A percentile compares a stretch with the other conserved stretches of the same genome.
phyloP scores from a whole-genome alignment of 2,797 vertebrate species.

The Enteromius radiatus region DNA sequence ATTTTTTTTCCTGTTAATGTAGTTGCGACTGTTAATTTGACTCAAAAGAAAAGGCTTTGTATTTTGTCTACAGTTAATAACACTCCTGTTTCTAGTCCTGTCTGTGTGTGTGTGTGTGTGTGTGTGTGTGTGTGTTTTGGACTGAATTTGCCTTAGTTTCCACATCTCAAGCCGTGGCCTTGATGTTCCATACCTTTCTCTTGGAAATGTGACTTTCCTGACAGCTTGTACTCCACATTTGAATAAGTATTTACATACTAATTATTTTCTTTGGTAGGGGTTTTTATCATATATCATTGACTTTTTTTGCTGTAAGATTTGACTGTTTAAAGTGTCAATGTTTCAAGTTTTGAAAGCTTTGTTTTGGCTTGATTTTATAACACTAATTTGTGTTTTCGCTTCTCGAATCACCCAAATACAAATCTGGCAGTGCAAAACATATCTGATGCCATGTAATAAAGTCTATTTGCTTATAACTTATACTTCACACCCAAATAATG shows the following conservation, averaged over 20 bases:
- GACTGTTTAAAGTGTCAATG: not conserved
- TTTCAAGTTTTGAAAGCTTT: not conserved
- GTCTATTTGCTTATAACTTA: slow-evolving; percentile 53
- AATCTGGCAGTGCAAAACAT: slow-evolving; percentile 54
- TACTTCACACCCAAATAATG: not conserved
- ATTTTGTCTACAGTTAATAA: not conserved
- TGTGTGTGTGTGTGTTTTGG: slow-evolving; percentile 11
- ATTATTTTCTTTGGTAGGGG: slow-evolving; percentile 20
- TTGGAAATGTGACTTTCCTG: slow-evolving; percentile 43
- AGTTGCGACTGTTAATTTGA: not conserved
- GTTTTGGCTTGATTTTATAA: slow-evolving; percentile 41
- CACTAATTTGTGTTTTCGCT: slow-evolving; percentile 66
- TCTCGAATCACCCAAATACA: slow-evolving; percentile 26
- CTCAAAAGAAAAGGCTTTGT: not conserved
- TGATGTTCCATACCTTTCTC: slow-evolving; percentile 58
- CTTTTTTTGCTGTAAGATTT: not conserved
- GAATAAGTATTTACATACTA: slow-evolving; percentile 20
- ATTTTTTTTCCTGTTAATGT: slow-evolving; percentile 7
- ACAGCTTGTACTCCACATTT: slow-evolving; percentile 31
- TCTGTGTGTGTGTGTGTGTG: not conserved
- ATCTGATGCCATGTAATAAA: slow-evolving; percentile 54
- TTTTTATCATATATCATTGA: not conserved
- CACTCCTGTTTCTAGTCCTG: slow-evolving; percentile 22
- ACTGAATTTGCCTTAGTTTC: slow-evolving; percentile 70
- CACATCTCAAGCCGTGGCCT: slow-evolving; percentile 71